These are phyloP conservation scores for Sisor rabdophorus DNA, from an alignment of 2,113 vertebrate species.

Conservation along the genomic window DNA sequence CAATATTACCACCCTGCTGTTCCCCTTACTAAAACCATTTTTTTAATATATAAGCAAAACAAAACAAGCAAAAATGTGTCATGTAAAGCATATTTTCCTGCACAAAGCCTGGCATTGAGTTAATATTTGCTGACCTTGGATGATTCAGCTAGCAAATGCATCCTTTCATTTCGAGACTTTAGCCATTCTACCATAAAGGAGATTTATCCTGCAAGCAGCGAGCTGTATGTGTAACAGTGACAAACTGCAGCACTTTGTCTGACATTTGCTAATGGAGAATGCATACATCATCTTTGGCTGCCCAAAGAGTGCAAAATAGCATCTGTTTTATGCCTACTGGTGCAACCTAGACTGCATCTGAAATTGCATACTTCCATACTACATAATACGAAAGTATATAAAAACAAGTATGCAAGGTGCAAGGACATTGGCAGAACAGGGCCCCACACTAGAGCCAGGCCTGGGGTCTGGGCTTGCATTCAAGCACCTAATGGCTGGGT, in stretches of 20 bases:
- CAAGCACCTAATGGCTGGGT: too few relatives aligned
- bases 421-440: too few relatives aligned
- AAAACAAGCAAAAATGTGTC: slow-evolving; percentile 1
- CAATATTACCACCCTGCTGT: neutral
- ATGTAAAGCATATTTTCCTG: slow-evolving; percentile 36
- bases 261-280: slow-evolving; percentile 40
- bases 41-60: neutral
- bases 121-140: slow-evolving; percentile 45
- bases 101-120: slow-evolving; percentile 36
- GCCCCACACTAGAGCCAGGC: too few relatives aligned
- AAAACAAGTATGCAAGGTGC: too few relatives aligned
- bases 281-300: slow-evolving; percentile 31
- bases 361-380: too few relatives aligned
- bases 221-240: slow-evolving; percentile 38
- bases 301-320: slow-evolving; percentile 17
- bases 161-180: slow-evolving; percentile 29
- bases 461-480: too few relatives aligned
- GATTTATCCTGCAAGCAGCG: slow-evolving; percentile 35
- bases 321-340: slow-evolving; percentile 23
- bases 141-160: slow-evolving; percentile 19
- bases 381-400: too few relatives aligned
- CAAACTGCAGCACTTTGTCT: slow-evolving; percentile 33
- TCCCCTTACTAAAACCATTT: neutral
- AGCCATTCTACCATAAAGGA: slow-evolving; percentile 29
- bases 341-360: neutral